Evolutionary conservation across 2,888 invertebrate genomes (phyloP), one percentile per base, ranked within the genome.

Genomic region (Octodonta nipae): DNA sequence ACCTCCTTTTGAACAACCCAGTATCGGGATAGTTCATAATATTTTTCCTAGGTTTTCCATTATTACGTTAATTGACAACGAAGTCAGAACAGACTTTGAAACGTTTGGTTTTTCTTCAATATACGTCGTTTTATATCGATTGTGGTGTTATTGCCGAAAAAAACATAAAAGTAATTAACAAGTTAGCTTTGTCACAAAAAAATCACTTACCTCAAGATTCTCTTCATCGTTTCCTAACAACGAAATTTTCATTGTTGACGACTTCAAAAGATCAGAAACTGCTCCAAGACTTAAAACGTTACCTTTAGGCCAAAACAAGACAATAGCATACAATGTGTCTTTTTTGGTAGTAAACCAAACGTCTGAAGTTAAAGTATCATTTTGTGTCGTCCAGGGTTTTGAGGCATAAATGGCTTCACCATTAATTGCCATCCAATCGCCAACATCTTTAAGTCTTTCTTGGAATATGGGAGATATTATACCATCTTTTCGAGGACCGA

Each of bases 401-500:
- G 75, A 74, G 3, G 62, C 64, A 52, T 88, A 92, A 44, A 92
- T 85, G 0, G 86, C 87, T 53, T 87, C 84, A 0, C 89, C 91
- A 50, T 91, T 92, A 4, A 52, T 61, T 2, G 60, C 51, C 8
- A 93, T 62, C 92, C 92, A 92, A 10, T 62, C 46, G 1, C 92
- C 92, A 45, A 92, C 68, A 43, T 75, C 70, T 7, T 72, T 59
- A 0, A 92, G 64, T 26, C 91, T 70, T 53, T 92, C 88, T 64
- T 89, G 80, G 61, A 80, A 89, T 52, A 92, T 80, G 0, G 86
- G 83, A 3, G 71, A 59, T 41, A 93, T 89, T 4, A 76, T 77
- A 3, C 92, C 92, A 47, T 87, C 85, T 52, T 80, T 83, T 0
- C 88, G 86, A 10, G 92, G 91, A 0, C 92, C 91, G 4, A 91